Evolutionary conservation across 2,888 invertebrate species (phyloP).

Genomic region (Ophion costatus): DNA sequence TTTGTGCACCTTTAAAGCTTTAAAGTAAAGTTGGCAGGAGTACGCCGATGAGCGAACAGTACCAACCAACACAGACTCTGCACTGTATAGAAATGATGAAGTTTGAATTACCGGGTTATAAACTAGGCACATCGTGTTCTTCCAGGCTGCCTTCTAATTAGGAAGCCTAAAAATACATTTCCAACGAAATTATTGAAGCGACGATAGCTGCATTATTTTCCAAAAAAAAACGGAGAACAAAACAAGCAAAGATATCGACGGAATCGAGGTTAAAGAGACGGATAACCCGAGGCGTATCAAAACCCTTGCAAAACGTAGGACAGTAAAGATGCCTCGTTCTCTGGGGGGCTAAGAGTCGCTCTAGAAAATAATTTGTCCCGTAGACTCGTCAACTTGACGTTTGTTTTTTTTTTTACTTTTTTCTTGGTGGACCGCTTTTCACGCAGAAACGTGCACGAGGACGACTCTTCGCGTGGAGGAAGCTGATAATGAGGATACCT

Average conservation of each 20-base stretch:
- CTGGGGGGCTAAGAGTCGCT: conserved; percentile 32
- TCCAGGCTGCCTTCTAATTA: neutral
- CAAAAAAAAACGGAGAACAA: neutral
- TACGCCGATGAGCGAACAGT: conserved; percentile 1
- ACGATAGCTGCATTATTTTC: neutral
- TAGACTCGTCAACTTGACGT: conserved; percentile 44
- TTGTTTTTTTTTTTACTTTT: neutral
- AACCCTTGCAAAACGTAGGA: neutral
- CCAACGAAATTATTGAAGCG: neutral
- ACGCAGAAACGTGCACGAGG: conserved; percentile 58
- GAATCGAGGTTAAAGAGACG: neutral
- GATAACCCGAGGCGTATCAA: neutral
- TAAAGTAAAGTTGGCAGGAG: neutral
- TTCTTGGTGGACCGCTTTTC: conserved; percentile 36
- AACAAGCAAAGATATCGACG: neutral
- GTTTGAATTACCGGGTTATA: neutral
- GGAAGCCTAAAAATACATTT: neutral
- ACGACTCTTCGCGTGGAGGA: conserved; percentile 31
- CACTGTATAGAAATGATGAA: neutral
- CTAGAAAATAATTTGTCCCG: conserved; percentile 53
- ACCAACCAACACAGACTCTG: neutral
- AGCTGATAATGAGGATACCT: conserved; percentile 52
- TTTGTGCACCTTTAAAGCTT: neutral
- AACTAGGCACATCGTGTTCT: neutral
- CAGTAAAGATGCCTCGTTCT: conserved; percentile 22